phyloP scores from a whole-genome alignment of 2,113 vertebrate species.

The Sorex araneus region DNA sequence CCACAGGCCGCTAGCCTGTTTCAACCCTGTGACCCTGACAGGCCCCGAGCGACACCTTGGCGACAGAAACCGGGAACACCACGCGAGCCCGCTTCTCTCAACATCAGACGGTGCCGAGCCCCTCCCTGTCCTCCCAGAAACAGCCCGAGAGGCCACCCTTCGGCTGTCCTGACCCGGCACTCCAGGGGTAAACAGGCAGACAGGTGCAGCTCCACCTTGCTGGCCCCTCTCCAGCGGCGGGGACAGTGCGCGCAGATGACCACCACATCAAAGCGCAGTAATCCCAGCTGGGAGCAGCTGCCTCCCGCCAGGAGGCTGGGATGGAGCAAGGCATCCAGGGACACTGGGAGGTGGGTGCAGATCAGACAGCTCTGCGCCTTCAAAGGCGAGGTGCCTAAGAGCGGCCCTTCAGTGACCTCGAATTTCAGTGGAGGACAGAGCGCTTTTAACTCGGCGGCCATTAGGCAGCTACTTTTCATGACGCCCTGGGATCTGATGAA shows the following conservation, averaged over 20 bases:
- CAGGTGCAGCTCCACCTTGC: slow-evolving; percentile 83
- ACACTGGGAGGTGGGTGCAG: slow-evolving; percentile 16
- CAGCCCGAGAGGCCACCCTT: slow-evolving; percentile 38
- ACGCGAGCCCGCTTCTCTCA: background rate
- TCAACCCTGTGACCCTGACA: background rate
- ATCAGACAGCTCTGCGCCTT: slow-evolving; percentile 69
- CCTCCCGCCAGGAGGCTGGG: slow-evolving; percentile 58
- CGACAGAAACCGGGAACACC: slow-evolving; percentile 35
- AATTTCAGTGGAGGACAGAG: background rate
- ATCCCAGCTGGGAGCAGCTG: slow-evolving; percentile 85
- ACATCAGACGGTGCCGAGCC: background rate
- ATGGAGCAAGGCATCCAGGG: slow-evolving; percentile 38
- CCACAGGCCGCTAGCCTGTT: background rate
- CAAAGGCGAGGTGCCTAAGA: slow-evolving; percentile 12
- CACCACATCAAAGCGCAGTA: slow-evolving; percentile 83
- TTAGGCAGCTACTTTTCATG: background rate
- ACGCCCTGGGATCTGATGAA: background rate
- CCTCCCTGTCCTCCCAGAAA: background rate
- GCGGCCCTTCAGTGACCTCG: slow-evolving; percentile 26
- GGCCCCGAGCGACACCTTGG: background rate
- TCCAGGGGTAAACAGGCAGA: slow-evolving; percentile 46
- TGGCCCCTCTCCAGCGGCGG: slow-evolving; percentile 80
- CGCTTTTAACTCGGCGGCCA: slow-evolving; percentile 12
- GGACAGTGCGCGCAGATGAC: slow-evolving; percentile 86
- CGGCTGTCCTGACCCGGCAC: background rate